Evolutionary conservation across 2,888 invertebrate genomes (phyloP), one percentile per base, ranked within the genome.

Genomic region (Caenorhabditis japonica): DNA sequence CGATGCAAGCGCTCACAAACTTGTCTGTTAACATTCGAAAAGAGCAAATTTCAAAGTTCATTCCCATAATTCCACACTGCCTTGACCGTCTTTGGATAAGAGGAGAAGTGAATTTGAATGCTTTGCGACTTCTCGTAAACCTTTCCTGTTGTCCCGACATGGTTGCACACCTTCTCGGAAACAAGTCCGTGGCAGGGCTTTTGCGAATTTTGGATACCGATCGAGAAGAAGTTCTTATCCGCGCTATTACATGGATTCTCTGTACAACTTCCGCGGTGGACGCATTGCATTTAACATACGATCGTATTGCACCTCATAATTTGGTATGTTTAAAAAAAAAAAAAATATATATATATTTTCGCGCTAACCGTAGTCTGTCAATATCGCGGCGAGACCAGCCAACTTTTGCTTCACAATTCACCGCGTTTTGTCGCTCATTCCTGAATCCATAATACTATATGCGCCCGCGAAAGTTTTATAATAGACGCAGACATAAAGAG

Each of bases 131-230:
- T 30, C 88, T 91, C 41, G 90, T 91, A 58, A 91, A 91, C 85
- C 87, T 91, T 4, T 90, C 91, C 10, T 90, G 90, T 73, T 91
- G 91, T 86, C 88, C 90, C 72, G 90, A 90, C 70, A 90, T 91
- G 89, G 90, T 91, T 46, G 91, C 91, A 7, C 90, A 90, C 80
- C 87, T 91, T 36, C 87, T 91, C 49, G 91, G 91, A 69, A 90
- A 91, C 41, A 90, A 91, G 89, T 59, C 81, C 1, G 83, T 84
- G 3, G 77, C 81, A 10, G 85, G 85, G 7, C 46, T 85, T 4
- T 56, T 85, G 1, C 66, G 84, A 19, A 80, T 85, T 17, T 66
- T 85, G 36, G 85, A 85, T 46, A 78, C 84, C 8, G 84, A 85
- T 56, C 71, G 83, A 53, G 75, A 79, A 23, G 84, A 85, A 53